Percentiles rank a stretch among this genome's conserved stretches.
Conservation (phyloP, 2,797 vertebrate genomes). For the Valencia hispanica region DNA sequence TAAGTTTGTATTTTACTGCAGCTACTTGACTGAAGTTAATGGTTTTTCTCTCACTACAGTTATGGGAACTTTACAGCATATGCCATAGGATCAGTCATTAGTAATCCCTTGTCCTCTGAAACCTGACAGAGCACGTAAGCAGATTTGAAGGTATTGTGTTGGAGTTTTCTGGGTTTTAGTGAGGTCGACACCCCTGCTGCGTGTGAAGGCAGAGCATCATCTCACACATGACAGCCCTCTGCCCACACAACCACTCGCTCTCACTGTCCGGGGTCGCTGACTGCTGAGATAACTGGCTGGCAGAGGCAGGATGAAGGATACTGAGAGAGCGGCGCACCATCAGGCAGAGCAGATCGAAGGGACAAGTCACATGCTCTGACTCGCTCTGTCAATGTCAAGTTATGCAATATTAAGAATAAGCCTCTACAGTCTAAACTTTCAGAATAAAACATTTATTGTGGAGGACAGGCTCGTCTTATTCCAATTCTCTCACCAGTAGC, state of each 20-base stretch:
- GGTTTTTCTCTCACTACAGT: not conserved
- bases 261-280: constrained; percentile 30
- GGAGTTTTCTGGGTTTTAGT: constrained; percentile 51
- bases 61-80: constrained; percentile 8
- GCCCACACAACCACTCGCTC: constrained; percentile 29
- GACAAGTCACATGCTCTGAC: constrained; percentile 70
- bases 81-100: constrained; percentile 9
- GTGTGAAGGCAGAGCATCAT: constrained; percentile 52
- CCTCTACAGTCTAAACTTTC: constrained; percentile 49
- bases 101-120: constrained; percentile 28
- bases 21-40: not conserved
- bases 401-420: constrained; percentile 48
- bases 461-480: not conserved
- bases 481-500: not conserved
- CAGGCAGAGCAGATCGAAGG: constrained; percentile 52
- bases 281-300: constrained; percentile 38
- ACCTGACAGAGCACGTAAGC: constrained; percentile 36
- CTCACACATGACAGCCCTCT: constrained; percentile 43
- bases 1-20: not conserved
- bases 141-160: constrained; percentile 50
- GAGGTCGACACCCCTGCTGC: constrained; percentile 51
- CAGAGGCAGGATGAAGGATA: constrained; percentile 38
- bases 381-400: constrained; percentile 65
- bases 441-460: constrained; percentile 62
- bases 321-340: constrained; percentile 42